These are phyloP conservation scores for Crocidura indochinensis DNA, from an alignment of 2,797 vertebrate genomes.

Conservation along the genomic window DNA sequence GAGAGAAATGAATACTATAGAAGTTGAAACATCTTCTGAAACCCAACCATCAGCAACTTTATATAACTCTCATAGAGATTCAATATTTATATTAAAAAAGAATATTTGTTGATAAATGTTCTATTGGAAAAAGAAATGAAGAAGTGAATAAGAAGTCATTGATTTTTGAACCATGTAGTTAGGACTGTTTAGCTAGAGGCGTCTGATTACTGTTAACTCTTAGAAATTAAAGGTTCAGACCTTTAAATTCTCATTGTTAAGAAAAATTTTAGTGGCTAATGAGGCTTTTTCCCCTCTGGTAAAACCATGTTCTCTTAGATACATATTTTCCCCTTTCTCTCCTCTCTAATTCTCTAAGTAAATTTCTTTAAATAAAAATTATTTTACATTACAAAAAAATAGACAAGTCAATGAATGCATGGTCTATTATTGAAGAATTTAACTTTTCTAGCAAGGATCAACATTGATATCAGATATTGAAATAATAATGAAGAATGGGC, in stretches of 20 bases:
- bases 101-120: conserved; percentile 45
- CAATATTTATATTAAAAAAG: neutral
- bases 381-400: neutral
- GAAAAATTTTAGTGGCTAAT: neutral
- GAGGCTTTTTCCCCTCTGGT: neutral
- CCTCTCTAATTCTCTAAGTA: neutral
- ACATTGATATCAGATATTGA: neutral
- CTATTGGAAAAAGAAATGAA: conserved; percentile 35
- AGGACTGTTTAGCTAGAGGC: neutral
- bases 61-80: too few species aligned
- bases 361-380: neutral
- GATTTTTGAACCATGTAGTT: neutral
- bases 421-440: conserved; percentile 35
- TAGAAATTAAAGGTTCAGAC: conserved; percentile 18
- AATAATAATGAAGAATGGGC: conserved; percentile 13
- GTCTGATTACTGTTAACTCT: conserved; percentile 39
- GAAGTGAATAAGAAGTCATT: conserved; percentile 36
- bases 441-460: conserved; percentile 29
- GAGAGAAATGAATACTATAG: too few species aligned
- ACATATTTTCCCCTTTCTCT: neutral
- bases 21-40: too few species aligned
- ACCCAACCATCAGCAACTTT: too few species aligned
- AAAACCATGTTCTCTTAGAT: too few species aligned
- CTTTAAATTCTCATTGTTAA: conserved; percentile 13
- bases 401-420: neutral